These are phyloP conservation scores for Idaea straminata DNA, from an alignment of 2,888 invertebrate species.

Conservation along the genomic window DNA sequence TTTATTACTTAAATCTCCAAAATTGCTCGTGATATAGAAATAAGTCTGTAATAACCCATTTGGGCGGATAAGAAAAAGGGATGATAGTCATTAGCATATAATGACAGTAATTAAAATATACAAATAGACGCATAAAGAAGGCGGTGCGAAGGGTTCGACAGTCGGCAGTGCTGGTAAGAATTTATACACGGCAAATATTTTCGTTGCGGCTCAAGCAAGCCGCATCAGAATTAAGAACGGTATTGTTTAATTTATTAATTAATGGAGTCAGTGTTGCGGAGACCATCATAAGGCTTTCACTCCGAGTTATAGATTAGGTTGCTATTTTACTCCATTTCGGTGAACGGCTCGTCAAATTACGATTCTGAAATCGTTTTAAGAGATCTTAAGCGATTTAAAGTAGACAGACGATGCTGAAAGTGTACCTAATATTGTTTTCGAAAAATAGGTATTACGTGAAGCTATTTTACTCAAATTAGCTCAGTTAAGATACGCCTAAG, in stretches of 20 bases:
- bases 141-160: constrained; percentile 78
- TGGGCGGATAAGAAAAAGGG: constrained; percentile 80
- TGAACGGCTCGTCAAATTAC: constrained; percentile 1
- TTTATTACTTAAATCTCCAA: constrained; percentile 76
- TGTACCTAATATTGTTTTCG: too few relatives aligned
- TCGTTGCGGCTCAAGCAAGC: constrained; percentile 63
- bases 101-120: constrained; percentile 87
- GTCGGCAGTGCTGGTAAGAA: constrained; percentile 55
- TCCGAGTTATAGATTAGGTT: constrained; percentile 42
- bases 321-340: neutral
- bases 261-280: constrained; percentile 69
- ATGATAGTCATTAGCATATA: constrained; percentile 82
- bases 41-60: constrained; percentile 78
- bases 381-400: neutral
- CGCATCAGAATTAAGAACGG: constrained; percentile 67
- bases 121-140: constrained; percentile 84
- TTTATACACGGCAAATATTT: constrained; percentile 79
- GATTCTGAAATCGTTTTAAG: constrained; percentile 1
- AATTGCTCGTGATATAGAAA: constrained; percentile 71
- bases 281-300: constrained; percentile 44
- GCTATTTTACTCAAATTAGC: too few relatives aligned
- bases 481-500: neutral
- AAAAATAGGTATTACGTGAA: neutral
- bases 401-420: neutral
- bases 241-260: constrained; percentile 79